Evolutionary conservation across 2,888 invertebrate species (phyloP), one percentile per base, ranked within the genome.

Genomic region (Metallyticus violacea): DNA sequence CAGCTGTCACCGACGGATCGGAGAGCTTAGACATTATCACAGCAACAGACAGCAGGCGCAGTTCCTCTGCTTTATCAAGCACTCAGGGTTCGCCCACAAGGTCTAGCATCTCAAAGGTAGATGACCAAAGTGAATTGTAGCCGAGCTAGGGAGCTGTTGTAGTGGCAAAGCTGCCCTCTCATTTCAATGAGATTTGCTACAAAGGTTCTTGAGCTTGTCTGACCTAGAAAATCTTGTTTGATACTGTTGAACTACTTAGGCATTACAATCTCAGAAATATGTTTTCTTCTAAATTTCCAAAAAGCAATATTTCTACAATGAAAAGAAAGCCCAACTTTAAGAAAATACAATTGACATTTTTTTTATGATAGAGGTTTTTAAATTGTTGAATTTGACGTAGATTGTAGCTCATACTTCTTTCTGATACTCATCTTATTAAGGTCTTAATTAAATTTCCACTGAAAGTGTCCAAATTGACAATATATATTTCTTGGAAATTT

Each of bases 11-110:
- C 26, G 77, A 83, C 77, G 76, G 77, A 27, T 62, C 40, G 40
- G 40, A 62, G 40, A 62, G 40, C 40, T 22, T 62, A 15, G 40
- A 62, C 40, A 62, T 62, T 62, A 62, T 62, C 40, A 62, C 40
- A 15, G 15, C 40, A 15, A 62, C 40, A 62, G 40, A 62, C 40
- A 62, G 40, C 40, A 30, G 83, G 25, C 26, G 83, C n/a, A 83
- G 77, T 83, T 83, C 83, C 29, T 83, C 83, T 28, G 77, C 28
- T 7, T 28, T 77, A 29, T 83, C 83, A 26, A 83, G 83, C 27
- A n/a, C 77, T 77, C 83, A 62, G 27, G 77, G 83, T n/a, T 83
- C 83, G n/a, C 83, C 83, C 76, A 77, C 83, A 26, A 83, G 29
- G 29, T 62, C 40, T 62, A 62, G 40, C 40, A 40, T 40, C 40